Conservation (phyloP, 2,888 invertebrate species). For the Hartigia nigra region DNA sequence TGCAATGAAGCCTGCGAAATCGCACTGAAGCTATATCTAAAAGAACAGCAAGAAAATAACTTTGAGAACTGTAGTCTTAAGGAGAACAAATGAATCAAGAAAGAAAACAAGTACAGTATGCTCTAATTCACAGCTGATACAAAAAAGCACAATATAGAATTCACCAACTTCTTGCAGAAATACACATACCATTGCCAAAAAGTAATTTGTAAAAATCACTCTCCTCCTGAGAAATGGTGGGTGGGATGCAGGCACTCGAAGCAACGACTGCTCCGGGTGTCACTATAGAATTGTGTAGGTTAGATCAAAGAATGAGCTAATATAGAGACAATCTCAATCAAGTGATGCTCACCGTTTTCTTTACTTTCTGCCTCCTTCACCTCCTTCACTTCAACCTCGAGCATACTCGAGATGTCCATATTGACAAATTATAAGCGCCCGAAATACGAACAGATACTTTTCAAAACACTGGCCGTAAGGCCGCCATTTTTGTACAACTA, state of each 20-base stretch:
- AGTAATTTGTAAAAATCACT: constrained; percentile 51
- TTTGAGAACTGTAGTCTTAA: not conserved
- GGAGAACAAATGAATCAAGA: not conserved
- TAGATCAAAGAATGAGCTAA: not conserved
- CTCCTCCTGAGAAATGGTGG: constrained; percentile 48
- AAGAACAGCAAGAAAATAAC: constrained; percentile 43
- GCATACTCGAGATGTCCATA: constrained; percentile 61
- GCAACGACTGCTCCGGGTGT: constrained; percentile 28
- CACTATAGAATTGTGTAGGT: constrained; percentile 24
- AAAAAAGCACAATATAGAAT: not conserved
- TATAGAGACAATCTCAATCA: not conserved
- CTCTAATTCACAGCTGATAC: not conserved
- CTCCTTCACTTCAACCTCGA: constrained; percentile 61
- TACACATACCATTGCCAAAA: constrained; percentile 53
- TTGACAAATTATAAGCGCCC: constrained; percentile 10
- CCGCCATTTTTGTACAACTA: constrained; percentile 45
- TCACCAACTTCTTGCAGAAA: not conserved
- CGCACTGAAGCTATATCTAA: constrained; percentile 72
- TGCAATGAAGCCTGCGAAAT: constrained; percentile 76
- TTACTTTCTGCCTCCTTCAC: constrained; percentile 45
- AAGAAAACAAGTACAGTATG: not conserved
- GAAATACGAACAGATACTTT: constrained; percentile 19
- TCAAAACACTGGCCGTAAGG: constrained; percentile 41
- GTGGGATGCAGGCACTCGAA: constrained; percentile 19
- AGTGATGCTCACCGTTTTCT: constrained; percentile 49